phyloP scores from a whole-genome alignment of 2,888 invertebrate genomes.

The Petrolisthes cinctipes region DNA sequence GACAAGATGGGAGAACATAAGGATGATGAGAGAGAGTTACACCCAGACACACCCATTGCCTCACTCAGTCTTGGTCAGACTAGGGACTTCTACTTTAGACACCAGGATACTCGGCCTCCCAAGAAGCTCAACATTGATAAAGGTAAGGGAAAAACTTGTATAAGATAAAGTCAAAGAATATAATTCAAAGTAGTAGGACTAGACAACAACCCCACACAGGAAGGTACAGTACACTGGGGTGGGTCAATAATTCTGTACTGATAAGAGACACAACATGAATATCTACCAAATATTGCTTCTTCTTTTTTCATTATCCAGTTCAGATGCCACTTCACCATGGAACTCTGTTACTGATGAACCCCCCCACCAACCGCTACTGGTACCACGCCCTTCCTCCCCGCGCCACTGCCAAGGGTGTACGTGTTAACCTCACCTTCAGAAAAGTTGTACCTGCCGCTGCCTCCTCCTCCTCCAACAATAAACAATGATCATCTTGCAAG shows the following conservation, averaged over 20 bases:
- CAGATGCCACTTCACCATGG: constrained; percentile 77
- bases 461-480: too few relatives aligned
- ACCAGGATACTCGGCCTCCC: constrained; percentile 68
- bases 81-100: constrained; percentile 78
- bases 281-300: too few relatives aligned
- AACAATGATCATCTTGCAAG: too few relatives aligned
- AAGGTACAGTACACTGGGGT: too few relatives aligned
- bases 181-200: too few relatives aligned
- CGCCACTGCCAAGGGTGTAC: constrained; percentile 73
- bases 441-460: constrained; percentile 9
- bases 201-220: too few relatives aligned
- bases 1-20: constrained; percentile 81
- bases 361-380: constrained; percentile 80
- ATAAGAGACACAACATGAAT: too few relatives aligned
- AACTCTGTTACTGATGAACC: constrained; percentile 79
- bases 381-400: constrained; percentile 79
- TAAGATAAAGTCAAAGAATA: too few relatives aligned
- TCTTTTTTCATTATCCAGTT: constrained; percentile 36
- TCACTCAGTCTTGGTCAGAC: constrained; percentile 78
- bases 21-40: constrained; percentile 79
- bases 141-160: constrained; percentile 35
- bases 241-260: too few relatives aligned
- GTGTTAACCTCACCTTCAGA: constrained; percentile 79
- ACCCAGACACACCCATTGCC: constrained; percentile 76
- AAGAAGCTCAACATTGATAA: constrained; percentile 69